Conservation (phyloP, 2,113 vertebrate genomes). For the Anoura caudifer region DNA sequence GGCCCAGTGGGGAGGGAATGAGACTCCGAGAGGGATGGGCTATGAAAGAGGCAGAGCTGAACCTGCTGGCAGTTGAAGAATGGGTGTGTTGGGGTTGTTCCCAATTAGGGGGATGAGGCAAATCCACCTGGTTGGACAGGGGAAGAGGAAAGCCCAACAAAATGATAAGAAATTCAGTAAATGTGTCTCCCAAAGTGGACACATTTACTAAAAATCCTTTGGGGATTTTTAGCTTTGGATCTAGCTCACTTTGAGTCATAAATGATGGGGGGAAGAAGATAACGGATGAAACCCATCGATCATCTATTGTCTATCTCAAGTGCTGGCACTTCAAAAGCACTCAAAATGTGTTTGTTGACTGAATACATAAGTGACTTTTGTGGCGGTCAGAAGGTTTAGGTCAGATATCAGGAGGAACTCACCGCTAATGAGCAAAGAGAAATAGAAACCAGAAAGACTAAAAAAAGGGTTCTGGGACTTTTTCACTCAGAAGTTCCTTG, state of each 20-base stretch:
- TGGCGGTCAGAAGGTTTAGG: not conserved
- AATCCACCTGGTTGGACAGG: not conserved
- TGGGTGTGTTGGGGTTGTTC: not conserved
- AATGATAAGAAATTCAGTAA: not conserved
- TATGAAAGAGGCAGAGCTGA: not conserved
- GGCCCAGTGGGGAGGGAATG: not conserved
- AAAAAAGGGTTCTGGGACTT: not conserved
- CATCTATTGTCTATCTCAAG: not conserved
- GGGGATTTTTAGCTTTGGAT: not conserved
- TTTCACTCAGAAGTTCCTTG: not conserved
- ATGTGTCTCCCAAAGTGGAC: not conserved
- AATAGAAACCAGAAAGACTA: not conserved
- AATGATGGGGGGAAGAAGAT: not conserved
- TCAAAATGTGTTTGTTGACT: not conserved
- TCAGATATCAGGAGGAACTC: not conserved
- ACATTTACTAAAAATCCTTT: not conserved
- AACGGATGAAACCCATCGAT: not conserved
- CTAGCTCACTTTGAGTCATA: not conserved
- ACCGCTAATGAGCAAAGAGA: not conserved
- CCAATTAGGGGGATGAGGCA: not conserved
- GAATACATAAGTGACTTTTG: not conserved
- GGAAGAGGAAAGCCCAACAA: not conserved
- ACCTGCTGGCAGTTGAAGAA: not conserved
- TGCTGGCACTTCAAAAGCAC: not conserved
- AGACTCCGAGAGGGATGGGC: not conserved